Evolutionary conservation across 1,140 invertebrate genomes (phyloP), one percentile per base, ranked within the genome.

Genomic region (Trichonephila inaurata): DNA sequence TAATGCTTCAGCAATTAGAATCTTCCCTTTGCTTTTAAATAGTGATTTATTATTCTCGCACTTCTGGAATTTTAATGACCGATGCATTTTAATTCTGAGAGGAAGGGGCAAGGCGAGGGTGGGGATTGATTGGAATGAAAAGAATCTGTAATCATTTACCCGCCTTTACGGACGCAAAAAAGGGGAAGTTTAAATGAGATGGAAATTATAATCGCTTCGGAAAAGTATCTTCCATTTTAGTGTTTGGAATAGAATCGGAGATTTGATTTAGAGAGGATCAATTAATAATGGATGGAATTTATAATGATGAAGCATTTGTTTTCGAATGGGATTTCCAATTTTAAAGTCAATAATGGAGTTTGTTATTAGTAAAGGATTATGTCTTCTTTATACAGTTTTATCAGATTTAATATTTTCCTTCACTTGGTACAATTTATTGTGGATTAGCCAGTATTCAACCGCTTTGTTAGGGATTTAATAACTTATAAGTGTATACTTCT

Each of bases 41-140:
- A 28, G 69, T 77, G 28, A 77, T 33, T 77, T 77, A 77, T 77
- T 77, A 77, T 77, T 77, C 24, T 10, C 5, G 24, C 69, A 18
- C 69, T 77, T 77, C 16, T 6, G 69, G 69, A 77, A 40, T 77
- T 77, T 77, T 77, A 77, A 77, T 77, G 69, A 33, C 24, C 24
- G 69, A 77, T 77, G 28, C 51, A 5, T 77, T 77, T 77, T 77
- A 77, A 77, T 77, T 28, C 28, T 64, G 62, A 12, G 16, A 51
- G 51, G 51, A 8, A 8, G 1, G 51, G 51, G 64, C 1, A n/a
- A 66, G 64, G 24, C 28, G 24, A 16, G 69, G 14, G 14, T 0
- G 28, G 8, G 28, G 12, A 77, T 16, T 66, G 16, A 77, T 40
- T 77, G 28, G 28, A 77, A 16, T 24, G 66, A 33, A 66, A 66